Conservation (phyloP, 2,113 vertebrate genomes). For the Chelonoidis abingdonii region DNA sequence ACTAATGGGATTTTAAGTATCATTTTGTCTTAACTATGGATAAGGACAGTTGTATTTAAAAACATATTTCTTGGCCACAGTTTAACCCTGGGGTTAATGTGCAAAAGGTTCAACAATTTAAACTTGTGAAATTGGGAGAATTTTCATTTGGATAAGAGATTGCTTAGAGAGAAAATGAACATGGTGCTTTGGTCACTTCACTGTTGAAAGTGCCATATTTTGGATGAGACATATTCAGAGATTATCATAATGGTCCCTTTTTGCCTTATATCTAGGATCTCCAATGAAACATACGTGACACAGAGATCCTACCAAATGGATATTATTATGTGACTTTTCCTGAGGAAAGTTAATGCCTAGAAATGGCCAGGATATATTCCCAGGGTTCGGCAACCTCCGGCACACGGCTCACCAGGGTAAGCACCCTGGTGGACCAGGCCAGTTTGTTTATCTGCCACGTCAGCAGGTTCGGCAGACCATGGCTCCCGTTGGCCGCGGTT, state of each 20-base stretch:
- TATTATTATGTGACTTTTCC: neutral
- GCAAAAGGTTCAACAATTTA: neutral
- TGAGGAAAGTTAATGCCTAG: neutral
- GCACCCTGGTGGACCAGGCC: too few species aligned
- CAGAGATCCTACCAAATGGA: neutral
- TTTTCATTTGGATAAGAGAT: neutral
- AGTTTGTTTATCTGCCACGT: too few species aligned
- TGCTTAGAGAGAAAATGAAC: too few species aligned
- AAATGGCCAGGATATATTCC: neutral
- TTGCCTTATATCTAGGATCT: neutral
- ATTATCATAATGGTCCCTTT: too few species aligned
- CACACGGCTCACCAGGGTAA: too few species aligned
- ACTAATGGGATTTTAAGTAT: neutral
- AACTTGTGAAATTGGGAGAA: neutral
- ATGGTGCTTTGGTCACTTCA: fast-evolving
- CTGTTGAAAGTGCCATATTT: neutral
- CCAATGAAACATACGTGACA: neutral
- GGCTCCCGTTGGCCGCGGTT: too few species aligned
- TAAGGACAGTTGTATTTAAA: neutral
- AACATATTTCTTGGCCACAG: neutral
- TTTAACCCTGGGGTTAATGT: neutral
- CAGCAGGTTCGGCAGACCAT: too few species aligned
- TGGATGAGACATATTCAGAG: neutral
- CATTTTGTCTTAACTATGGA: neutral
- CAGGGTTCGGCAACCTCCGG: too few species aligned